Base-by-base conservation (phyloP, 2,888 invertebrate genomes). In the Scotopteryx bipunctaria region DNA sequence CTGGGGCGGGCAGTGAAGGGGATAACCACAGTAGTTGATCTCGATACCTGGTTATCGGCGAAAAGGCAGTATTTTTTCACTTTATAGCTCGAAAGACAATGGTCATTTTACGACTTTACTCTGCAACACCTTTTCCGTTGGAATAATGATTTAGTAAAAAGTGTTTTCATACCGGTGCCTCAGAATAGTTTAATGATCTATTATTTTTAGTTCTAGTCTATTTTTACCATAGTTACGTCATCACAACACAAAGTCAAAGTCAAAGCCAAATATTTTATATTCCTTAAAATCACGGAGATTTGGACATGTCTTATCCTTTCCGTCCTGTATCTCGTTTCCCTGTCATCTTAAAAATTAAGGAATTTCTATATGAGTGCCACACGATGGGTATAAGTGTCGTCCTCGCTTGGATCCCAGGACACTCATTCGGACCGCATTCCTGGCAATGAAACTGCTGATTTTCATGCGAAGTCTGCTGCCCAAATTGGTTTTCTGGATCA, bases 1-100 rank as follows among this genome's bases (percentile, higher is more conserved):
- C 49, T 57, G 59, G 53, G 51, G 57, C 59, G 61, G 36, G 51
- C 15, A 35, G 43, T 23, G 17, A 37, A 42, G 55, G 60, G 38
- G 58, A 52, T 58, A 62, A 62, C 60, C 57, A 46, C 55, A 58
- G 38, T 31, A 29, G 31, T 44, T 37, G 37, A 55, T 57, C 43
- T 55, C 52, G 17, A 44, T 31, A 27, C 36, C 33, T 32, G 25
- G 42, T 48, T 50, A 43, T 53, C 36, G 40, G 25, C 13, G 17
- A 13, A 36, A 29, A 15, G 13, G 19, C 14, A 14, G 17, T 44
- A 27, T 36, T 45, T 27, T 29, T 15, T 31, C 44, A 17, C 11
- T 37, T 15, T 21, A 11, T 6, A 38, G 31, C 13, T 23, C 6
- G 16, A 43, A 33, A 23, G 33, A 9, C 33, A 16, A 9, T 15